Base-by-base conservation (phyloP, 2,888 invertebrate species). In the Rhimphoctona megacephalus region DNA sequence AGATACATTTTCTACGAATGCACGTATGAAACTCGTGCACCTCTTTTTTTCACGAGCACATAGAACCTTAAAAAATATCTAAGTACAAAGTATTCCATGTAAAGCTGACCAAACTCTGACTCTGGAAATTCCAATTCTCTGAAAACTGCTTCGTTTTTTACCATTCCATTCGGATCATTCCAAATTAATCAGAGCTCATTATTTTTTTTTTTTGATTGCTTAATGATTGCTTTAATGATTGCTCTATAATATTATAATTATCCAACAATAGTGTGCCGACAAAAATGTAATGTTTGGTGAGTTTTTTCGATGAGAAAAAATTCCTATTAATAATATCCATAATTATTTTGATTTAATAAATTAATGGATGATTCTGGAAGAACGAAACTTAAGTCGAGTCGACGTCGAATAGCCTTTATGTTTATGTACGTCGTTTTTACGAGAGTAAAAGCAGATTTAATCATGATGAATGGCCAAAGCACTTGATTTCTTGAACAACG, bases 361-460 rank as follows among this genome's bases (percentile, higher is more conserved):
- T 46, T n/a, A 52, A 30, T 52, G n/a, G 72, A 8, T 2, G 9
- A 49, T 46, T 52, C 17, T 36, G 17, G 36, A 54, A 73, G n/a
- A 73, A 36, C 22, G 5, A n/a, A 52, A 57, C 19, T 39, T 43
- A 25, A n/a, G 43, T 57, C 9, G 14, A 70, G 30, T 39, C 11
- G 19, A 69, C 39, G 19, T 25, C 39, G 52, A 52, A 67, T 46
- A 70, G 36, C n/a, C 39, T 69, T 54, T 43, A 73, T 61, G 43
- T 70, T n/a, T 54, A 52, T 25, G 49, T 33, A 6, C 61, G 49
- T 61, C 22, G n/a, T 22, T 70, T 84, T 70, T 52, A 49, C 69
- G 57, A 49, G 61, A 78, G 83, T 64, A 76, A 69, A 80, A 74
- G 49, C n/a, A 80, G 80, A 74, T 76, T 76, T 80, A 84, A 84